A percentile compares a stretch with the other conserved stretches of the same genome.
Evolutionary conservation across 2,888 invertebrate genomes (phyloP).

Genomic region (Drosophila imparisetae): DNA sequence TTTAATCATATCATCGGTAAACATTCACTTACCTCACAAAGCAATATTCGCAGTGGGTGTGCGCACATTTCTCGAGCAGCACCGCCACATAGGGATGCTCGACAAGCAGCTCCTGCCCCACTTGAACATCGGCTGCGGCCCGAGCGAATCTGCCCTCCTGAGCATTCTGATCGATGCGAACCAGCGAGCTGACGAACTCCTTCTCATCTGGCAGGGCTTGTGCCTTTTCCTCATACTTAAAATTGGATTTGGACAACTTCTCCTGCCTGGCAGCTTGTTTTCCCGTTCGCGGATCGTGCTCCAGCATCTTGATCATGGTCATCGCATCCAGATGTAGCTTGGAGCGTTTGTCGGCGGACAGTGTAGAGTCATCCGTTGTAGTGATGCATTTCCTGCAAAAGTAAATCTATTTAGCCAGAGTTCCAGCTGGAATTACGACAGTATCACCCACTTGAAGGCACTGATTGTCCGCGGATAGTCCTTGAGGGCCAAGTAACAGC

Average conservation of each 20-base stretch:
- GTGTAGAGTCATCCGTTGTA: conserved; percentile 88
- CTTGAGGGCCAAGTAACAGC: conserved; percentile 89
- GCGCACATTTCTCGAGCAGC: conserved; percentile 88
- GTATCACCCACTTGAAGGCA: conserved; percentile 86
- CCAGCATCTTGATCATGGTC: conserved; percentile 89
- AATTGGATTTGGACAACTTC: conserved; percentile 47
- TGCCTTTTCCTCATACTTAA: conserved; percentile 37
- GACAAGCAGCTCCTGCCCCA: conserved; percentile 90
- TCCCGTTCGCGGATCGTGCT: conserved; percentile 86
- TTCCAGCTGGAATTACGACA: rapidly evolving
- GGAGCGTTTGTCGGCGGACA: conserved; percentile 87
- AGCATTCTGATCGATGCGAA: conserved; percentile 88
- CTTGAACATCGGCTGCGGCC: conserved; percentile 88
- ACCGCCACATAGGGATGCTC: conserved; percentile 91
- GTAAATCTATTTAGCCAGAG: rapidly evolving
- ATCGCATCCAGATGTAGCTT: conserved; percentile 89
- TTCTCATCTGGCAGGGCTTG: conserved; percentile 68
- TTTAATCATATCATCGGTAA: background rate
- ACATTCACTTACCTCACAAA: conserved; percentile 86
- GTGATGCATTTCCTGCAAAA: conserved; percentile 87
- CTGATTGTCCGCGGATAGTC: conserved; percentile 88
- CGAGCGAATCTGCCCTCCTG: conserved; percentile 90
- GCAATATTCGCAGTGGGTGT: conserved; percentile 90
- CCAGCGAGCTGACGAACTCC: conserved; percentile 86
- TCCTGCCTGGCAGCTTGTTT: conserved; percentile 72